Percentiles rank a stretch among this genome's conserved stretches.
These are phyloP conservation scores for Tapirus indicus DNA, from an alignment of 2,797 vertebrate genomes.

Conservation along the genomic window DNA sequence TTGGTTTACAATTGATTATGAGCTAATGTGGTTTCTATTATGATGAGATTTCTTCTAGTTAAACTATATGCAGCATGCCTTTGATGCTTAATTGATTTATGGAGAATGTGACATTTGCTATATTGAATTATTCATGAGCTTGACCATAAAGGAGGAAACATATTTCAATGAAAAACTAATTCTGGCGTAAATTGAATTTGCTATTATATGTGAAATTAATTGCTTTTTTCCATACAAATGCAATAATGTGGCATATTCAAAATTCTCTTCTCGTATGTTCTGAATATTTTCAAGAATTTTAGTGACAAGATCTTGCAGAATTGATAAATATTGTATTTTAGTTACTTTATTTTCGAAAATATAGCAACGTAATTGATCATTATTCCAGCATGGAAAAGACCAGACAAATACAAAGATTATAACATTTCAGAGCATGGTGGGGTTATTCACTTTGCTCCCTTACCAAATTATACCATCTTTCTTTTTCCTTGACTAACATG, in stretches of 20 bases:
- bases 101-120: conserved; percentile 76
- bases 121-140: conserved; percentile 75
- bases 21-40: conserved; percentile 73
- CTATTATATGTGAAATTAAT: conserved; percentile 61
- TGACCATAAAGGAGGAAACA: conserved; percentile 61
- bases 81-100: conserved; percentile 76
- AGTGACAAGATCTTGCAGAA: conserved; percentile 40
- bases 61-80: conserved; percentile 60
- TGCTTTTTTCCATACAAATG: conserved; percentile 54
- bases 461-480: conserved; percentile 67
- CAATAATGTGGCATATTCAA: conserved; percentile 57
- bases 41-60: conserved; percentile 68
- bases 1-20: conserved; percentile 69
- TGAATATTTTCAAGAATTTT: conserved; percentile 54
- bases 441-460: conserved; percentile 70
- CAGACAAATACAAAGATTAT: conserved; percentile 72
- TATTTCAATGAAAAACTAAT: conserved; percentile 71
- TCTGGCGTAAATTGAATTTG: conserved; percentile 64
- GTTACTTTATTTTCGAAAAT: conserved; percentile 70
- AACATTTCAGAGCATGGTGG: conserved; percentile 79
- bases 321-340: conserved; percentile 39
- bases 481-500: conserved; percentile 63
- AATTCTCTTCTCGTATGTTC: conserved; percentile 28
- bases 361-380: conserved; percentile 30
- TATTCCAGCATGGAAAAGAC: conserved; percentile 57